Percentiles rank a stretch among this genome's conserved stretches.
Conservation (phyloP, 2,888 invertebrate genomes). For the Steromphala cineraria region DNA sequence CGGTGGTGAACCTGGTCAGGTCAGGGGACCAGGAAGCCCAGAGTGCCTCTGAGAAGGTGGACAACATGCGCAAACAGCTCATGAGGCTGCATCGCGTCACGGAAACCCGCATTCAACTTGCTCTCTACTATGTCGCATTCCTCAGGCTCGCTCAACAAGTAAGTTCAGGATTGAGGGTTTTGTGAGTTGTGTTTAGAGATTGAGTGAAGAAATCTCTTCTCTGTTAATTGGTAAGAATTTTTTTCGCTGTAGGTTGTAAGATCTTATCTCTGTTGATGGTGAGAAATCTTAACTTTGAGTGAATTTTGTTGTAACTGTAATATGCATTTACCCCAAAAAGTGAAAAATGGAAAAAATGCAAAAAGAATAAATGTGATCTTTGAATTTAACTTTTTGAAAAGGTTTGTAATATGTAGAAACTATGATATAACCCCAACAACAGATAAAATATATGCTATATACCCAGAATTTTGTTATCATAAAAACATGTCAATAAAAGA, state of each 20-base stretch:
- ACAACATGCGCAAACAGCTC: constrained; percentile 71
- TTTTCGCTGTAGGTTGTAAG: too few species aligned
- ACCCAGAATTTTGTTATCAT: too few species aligned
- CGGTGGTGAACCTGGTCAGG: constrained; percentile 81
- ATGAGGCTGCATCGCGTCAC: constrained; percentile 71
- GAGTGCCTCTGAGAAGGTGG: constrained; percentile 70
- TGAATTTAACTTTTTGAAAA: too few species aligned
- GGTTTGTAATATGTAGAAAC: too few species aligned
- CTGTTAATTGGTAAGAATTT: too few species aligned
- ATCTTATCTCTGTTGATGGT: background rate
- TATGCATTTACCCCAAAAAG: too few species aligned
- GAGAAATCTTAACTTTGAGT: background rate
- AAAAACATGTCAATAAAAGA: too few species aligned
- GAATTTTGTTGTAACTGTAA: too few species aligned
- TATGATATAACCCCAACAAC: too few species aligned
- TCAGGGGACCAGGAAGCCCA: constrained; percentile 80
- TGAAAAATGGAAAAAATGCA: too few species aligned
- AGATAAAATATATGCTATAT: too few species aligned
- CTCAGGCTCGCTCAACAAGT: constrained; percentile 82
- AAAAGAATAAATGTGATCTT: background rate
- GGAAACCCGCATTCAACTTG: constrained; percentile 80
- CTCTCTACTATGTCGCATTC: constrained; percentile 83
- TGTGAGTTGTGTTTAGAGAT: background rate
- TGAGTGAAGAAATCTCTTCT: background rate
- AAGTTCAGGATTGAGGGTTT: constrained; percentile 15